Conservation (phyloP, 2,888 invertebrate species). For the Melanostoma scalare region DNA sequence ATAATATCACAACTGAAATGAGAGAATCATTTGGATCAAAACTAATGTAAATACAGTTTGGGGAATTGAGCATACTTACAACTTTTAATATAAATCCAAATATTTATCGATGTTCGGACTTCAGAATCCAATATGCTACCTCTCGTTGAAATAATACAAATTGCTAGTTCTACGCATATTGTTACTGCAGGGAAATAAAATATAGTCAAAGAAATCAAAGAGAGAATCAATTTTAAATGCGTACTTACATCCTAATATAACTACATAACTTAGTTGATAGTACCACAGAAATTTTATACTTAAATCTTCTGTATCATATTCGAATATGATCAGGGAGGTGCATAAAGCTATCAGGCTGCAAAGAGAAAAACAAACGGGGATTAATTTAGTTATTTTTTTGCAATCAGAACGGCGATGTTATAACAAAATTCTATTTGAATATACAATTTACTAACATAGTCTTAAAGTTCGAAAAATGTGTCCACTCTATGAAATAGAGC, state of each 20-base stretch:
- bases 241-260: slow-evolving; percentile 81
- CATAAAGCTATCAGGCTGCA: slow-evolving; percentile 81
- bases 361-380: slow-evolving; percentile 58
- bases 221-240: slow-evolving; percentile 20
- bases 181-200: slow-evolving; percentile 80
- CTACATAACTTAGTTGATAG: slow-evolving; percentile 81
- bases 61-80: slow-evolving; percentile 83
- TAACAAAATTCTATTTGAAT: too few relatives aligned
- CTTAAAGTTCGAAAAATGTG: too few relatives aligned
- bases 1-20: slow-evolving; percentile 87
- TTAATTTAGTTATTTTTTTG: background rate
- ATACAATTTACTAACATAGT: too few relatives aligned
- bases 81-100: slow-evolving; percentile 89
- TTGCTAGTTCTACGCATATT: slow-evolving; percentile 87
- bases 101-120: slow-evolving; percentile 89
- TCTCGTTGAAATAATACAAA: slow-evolving; percentile 89
- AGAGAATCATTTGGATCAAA: slow-evolving; percentile 43
- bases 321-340: slow-evolving; percentile 79
- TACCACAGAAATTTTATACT: slow-evolving; percentile 81
- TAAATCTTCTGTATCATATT: slow-evolving; percentile 80
- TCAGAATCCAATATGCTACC: slow-evolving; percentile 91
- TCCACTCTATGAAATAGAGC: too few relatives aligned
- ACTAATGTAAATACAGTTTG: background rate
- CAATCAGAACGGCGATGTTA: too few relatives aligned
- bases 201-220: background rate